Percentiles rank a stretch among this genome's conserved stretches.
Conservation (phyloP, 2,113 vertebrate genomes). For the Scatophagus argus region DNA sequence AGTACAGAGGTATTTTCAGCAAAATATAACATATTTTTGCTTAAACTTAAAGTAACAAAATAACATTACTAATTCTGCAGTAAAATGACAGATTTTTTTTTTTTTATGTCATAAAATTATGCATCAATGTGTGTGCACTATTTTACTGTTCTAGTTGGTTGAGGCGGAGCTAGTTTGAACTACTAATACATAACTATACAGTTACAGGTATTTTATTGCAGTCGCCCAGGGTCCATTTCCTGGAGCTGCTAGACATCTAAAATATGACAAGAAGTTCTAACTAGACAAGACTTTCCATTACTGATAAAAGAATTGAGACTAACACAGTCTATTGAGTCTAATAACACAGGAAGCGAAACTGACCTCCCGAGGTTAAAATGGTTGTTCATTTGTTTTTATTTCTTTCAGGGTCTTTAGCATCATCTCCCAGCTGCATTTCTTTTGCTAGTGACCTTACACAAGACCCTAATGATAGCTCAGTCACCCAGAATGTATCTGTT, state of each 20-base stretch:
- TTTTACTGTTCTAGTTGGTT: neutral
- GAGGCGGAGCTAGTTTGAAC: neutral
- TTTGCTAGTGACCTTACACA: conserved; percentile 59
- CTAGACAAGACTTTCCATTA: neutral
- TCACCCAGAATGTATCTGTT: conserved; percentile 38
- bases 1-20: neutral
- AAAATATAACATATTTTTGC: too few species aligned
- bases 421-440: conserved; percentile 68
- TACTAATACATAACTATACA: neutral
- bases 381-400: conserved; percentile 30
- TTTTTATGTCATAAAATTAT: too few species aligned
- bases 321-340: too few species aligned
- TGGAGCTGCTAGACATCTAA: neutral
- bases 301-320: neutral
- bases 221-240: neutral
- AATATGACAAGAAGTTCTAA: neutral
- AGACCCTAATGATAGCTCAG: conserved; percentile 43
- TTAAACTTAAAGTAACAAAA: neutral
- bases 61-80: neutral
- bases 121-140: too few species aligned
- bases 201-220: neutral
- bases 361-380: neutral
- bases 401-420: conserved; percentile 81
- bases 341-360: neutral
- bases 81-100: too few species aligned